These are phyloP conservation scores for Bujurquina vittata DNA, from an alignment of 2,113 vertebrate genomes.

Conservation along the genomic window DNA sequence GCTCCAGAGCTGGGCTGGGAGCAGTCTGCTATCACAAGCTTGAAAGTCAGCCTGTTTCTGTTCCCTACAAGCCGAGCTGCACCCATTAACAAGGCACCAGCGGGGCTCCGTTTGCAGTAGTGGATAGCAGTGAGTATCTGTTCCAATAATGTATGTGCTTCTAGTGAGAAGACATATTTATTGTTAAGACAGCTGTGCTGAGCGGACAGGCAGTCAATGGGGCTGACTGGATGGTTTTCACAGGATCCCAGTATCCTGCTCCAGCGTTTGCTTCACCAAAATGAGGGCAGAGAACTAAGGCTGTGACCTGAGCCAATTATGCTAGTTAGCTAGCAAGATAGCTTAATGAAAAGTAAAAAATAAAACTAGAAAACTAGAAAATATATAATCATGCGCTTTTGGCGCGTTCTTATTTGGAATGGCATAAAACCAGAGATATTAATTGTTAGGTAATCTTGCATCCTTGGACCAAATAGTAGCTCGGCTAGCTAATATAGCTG, in stretches of 20 bases:
- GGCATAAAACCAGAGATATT: neutral
- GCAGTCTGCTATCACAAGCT: slow-evolving; percentile 27
- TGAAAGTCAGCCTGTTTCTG: slow-evolving; percentile 45
- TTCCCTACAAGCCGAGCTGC: slow-evolving; percentile 47
- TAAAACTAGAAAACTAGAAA: neutral
- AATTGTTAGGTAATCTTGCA: slow-evolving; percentile 1
- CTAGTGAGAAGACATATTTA: neutral
- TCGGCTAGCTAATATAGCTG: slow-evolving; percentile 59
- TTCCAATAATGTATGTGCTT: neutral
- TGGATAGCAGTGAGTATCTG: slow-evolving; percentile 61
- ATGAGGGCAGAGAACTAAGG: slow-evolving; percentile 46
- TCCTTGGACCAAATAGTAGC: slow-evolving; percentile 28
- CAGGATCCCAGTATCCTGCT: slow-evolving; percentile 1
- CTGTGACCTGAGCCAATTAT: slow-evolving; percentile 42
- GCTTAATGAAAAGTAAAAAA: neutral
- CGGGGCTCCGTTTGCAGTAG: slow-evolving; percentile 26
- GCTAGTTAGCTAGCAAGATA: slow-evolving; percentile 44
- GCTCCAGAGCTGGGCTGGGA: neutral
- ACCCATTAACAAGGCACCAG: slow-evolving; percentile 35
- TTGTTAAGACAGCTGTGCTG: neutral
- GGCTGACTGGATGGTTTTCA: slow-evolving; percentile 8
- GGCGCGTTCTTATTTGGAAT: neutral
- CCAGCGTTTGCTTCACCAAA: slow-evolving; percentile 24
- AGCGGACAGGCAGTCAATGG: neutral
- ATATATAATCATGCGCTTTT: neutral